Evolutionary conservation across 1,140 invertebrate species (phyloP).

Genomic region (Polypedilum vanderplanki): DNA sequence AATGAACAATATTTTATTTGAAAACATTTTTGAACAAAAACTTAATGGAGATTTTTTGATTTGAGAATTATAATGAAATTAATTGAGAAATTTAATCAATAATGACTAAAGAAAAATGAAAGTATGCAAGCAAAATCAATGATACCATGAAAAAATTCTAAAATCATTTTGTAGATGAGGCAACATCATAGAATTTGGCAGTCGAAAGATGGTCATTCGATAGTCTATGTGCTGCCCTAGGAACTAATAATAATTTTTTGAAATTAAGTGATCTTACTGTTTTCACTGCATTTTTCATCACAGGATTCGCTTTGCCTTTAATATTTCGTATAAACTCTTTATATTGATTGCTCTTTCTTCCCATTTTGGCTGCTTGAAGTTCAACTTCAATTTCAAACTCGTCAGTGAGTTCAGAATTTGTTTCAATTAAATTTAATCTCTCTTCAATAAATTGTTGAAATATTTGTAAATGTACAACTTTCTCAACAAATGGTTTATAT

Average conservation of each 20-base stretch:
- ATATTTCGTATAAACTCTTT: constrained; percentile 70
- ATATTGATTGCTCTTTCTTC: constrained; percentile 70
- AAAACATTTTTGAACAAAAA: too few relatives aligned
- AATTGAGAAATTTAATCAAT: too few relatives aligned
- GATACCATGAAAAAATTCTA: too few relatives aligned
- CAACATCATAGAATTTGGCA: background rate
- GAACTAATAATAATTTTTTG: background rate
- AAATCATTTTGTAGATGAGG: too few relatives aligned
- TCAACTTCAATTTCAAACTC: constrained; percentile 89
- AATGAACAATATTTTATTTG: too few relatives aligned
- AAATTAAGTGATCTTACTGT: constrained; percentile 52
- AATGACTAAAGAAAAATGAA: too few relatives aligned
- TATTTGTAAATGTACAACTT: constrained; percentile 89
- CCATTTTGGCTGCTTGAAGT: constrained; percentile 73
- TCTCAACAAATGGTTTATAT: constrained; percentile 80
- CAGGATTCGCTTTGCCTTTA: constrained; percentile 73
- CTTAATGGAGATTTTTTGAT: too few relatives aligned
- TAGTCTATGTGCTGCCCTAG: background rate
- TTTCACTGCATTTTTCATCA: constrained; percentile 72
- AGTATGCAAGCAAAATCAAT: too few relatives aligned
- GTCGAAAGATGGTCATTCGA: background rate
- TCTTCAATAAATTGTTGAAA: constrained; percentile 96
- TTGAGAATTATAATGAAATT: too few relatives aligned
- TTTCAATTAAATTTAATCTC: constrained; percentile 79
- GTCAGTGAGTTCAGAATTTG: constrained; percentile 82